Evolutionary conservation across 2,113 vertebrate genomes (phyloP).

Genomic region (Phyllopteryx taeniolatus): DNA sequence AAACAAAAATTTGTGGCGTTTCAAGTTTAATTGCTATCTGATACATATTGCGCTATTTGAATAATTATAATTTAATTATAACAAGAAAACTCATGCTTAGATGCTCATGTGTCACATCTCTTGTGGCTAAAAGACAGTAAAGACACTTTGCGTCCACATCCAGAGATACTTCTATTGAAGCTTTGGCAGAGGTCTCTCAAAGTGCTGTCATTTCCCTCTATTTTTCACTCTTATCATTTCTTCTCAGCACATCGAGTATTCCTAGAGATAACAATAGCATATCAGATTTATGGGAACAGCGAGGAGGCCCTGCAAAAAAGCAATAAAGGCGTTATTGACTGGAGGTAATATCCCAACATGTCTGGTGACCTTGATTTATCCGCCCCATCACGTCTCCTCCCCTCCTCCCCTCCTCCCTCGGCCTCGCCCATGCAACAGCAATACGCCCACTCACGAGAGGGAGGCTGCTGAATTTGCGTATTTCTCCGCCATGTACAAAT

Average conservation of each 20-base stretch:
- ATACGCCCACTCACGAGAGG: slow-evolving; percentile 57
- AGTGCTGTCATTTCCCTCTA: not conserved
- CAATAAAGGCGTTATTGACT: slow-evolving; percentile 74
- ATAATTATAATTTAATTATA: not conserved
- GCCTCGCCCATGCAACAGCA: slow-evolving; percentile 68
- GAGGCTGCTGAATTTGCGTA: slow-evolving; percentile 55
- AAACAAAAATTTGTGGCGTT: too few species aligned
- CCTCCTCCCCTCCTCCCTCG: slow-evolving; percentile 46
- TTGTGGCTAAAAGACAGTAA: not conserved
- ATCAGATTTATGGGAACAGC: slow-evolving; percentile 62
- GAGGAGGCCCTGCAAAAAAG: slow-evolving; percentile 64
- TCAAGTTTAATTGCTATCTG: not conserved
- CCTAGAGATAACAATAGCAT: slow-evolving; percentile 58
- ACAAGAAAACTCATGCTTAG: not conserved
- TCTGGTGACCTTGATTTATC: slow-evolving; percentile 71
- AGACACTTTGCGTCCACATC: not conserved
- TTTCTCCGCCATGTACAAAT: slow-evolving; percentile 48
- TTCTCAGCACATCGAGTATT: slow-evolving; percentile 21
- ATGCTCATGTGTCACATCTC: not conserved
- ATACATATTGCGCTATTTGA: not conserved
- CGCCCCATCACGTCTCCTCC: slow-evolving; percentile 57
- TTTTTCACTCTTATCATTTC: slow-evolving; percentile 17
- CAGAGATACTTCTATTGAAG: not conserved
- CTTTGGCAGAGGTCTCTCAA: not conserved
- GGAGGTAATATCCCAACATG: slow-evolving; percentile 65